Conservation (phyloP, 2,113 vertebrate species). For the Eurypyga helias region DNA sequence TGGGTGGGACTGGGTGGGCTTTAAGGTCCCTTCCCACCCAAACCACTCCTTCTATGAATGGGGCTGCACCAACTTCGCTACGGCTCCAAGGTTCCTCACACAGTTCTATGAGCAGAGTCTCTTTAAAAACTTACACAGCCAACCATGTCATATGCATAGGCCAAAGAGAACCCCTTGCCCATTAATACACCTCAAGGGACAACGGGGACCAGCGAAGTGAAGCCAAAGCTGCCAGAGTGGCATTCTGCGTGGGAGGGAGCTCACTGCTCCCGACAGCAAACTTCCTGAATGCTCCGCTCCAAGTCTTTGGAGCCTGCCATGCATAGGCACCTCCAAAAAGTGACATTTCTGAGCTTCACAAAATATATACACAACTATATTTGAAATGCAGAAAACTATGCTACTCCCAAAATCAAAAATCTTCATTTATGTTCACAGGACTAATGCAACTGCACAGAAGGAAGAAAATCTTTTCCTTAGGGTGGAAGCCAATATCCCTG, state of each 20-base stretch:
- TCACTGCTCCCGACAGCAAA: neutral
- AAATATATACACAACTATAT: neutral
- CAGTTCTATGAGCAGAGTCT: neutral
- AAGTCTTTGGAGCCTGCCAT: neutral
- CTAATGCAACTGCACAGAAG: neutral
- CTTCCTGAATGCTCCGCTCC: neutral
- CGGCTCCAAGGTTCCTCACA: neutral
- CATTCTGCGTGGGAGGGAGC: neutral
- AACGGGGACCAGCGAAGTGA: neutral
- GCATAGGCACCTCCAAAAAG: conserved; percentile 23
- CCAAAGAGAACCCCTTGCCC: neutral
- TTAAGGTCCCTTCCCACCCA: no score
- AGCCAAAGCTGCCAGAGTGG: conserved; percentile 3
- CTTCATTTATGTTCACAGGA: neutral
- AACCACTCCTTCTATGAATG: neutral
- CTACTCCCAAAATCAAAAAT: neutral
- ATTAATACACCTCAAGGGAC: neutral
- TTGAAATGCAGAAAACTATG: neutral
- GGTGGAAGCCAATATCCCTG: neutral
- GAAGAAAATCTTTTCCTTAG: neutral
- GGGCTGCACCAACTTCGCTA: neutral
- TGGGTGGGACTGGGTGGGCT: no score
- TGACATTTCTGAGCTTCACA: conserved; percentile 11
- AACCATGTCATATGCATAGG: neutral
- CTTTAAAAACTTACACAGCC: neutral